phyloP scores from a whole-genome alignment of 2,888 invertebrate species.

The Pammene aurita region DNA sequence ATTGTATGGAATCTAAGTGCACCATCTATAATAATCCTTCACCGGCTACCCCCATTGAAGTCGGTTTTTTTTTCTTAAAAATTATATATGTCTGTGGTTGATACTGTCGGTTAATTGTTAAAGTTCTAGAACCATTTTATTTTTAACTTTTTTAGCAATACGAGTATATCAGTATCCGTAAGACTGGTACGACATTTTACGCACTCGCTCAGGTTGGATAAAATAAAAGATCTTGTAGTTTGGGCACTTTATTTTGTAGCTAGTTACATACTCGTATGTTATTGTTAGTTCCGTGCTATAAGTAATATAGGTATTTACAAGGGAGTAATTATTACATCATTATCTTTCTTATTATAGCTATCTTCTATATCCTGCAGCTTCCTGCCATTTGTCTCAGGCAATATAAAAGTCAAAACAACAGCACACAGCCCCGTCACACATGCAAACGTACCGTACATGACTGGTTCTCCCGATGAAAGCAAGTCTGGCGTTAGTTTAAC shows the following conservation, averaged over 20 bases:
- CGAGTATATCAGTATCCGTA: too few relatives aligned
- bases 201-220: background rate
- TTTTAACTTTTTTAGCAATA: too few relatives aligned
- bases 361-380: constrained; percentile 87
- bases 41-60: too few relatives aligned
- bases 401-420: constrained; percentile 51
- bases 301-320: background rate
- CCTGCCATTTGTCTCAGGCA: constrained; percentile 79
- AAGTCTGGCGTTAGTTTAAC: constrained; percentile 59
- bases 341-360: constrained; percentile 62
- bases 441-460: constrained; percentile 56
- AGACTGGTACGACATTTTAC: too few relatives aligned
- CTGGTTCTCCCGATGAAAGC: constrained; percentile 52
- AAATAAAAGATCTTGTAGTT: background rate
- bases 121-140: too few relatives aligned
- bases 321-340: constrained; percentile 10
- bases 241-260: constrained; percentile 1
- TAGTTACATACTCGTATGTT: too few relatives aligned
- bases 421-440: constrained; percentile 49
- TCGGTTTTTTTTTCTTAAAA: too few relatives aligned
- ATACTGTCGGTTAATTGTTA: too few relatives aligned
- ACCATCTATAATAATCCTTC: too few relatives aligned
- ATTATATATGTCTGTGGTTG: too few relatives aligned
- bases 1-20: too few relatives aligned
- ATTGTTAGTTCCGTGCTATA: too few relatives aligned